Percentiles rank a stretch among this genome's conserved stretches.
Evolutionary conservation across 23 tunicate genomes (phyloP).

Genomic region (Aplidium turbinatum): DNA sequence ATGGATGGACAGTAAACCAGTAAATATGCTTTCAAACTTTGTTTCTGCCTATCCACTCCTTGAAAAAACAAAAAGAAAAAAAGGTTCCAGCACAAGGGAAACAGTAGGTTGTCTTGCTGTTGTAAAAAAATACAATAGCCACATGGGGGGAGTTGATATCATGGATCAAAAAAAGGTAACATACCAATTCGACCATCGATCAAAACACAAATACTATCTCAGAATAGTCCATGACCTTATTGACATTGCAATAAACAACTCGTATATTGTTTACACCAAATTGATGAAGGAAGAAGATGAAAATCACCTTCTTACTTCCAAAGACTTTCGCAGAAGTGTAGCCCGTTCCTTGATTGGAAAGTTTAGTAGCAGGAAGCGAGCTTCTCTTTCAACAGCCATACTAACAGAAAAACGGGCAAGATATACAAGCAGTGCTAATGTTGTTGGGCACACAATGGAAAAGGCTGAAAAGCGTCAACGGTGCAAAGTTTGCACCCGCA

Average conservation of each 20-base stretch:
- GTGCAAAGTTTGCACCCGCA: too few species aligned
- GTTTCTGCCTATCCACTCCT: constrained; percentile 17
- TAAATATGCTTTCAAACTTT: constrained; percentile 5
- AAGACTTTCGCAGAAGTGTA: background rate
- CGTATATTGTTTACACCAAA: constrained; percentile 16
- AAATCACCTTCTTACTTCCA: background rate
- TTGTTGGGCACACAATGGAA: too few species aligned
- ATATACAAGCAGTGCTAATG: too few species aligned
- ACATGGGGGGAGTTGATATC: constrained; percentile 2
- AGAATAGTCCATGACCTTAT: constrained; percentile 2
- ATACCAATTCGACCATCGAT: constrained; percentile 21
- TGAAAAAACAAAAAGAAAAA: too few species aligned
- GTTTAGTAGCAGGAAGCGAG: background rate
- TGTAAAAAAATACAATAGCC: too few species aligned
- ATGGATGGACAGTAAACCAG: constrained; percentile 11
- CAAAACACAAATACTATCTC: constrained; percentile 18
- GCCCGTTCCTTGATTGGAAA: background rate
- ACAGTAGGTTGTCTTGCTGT: too few species aligned
- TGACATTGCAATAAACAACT: constrained; percentile 15
- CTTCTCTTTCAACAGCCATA: background rate
- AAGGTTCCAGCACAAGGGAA: too few species aligned
- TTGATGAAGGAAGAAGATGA: background rate
- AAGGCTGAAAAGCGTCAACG: too few species aligned
- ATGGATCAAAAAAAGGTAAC: constrained; percentile 25
- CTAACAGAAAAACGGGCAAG: too few species aligned